phyloP scores from a whole-genome alignment of 2,888 invertebrate species.

The Melinaea marsaeus region DNA sequence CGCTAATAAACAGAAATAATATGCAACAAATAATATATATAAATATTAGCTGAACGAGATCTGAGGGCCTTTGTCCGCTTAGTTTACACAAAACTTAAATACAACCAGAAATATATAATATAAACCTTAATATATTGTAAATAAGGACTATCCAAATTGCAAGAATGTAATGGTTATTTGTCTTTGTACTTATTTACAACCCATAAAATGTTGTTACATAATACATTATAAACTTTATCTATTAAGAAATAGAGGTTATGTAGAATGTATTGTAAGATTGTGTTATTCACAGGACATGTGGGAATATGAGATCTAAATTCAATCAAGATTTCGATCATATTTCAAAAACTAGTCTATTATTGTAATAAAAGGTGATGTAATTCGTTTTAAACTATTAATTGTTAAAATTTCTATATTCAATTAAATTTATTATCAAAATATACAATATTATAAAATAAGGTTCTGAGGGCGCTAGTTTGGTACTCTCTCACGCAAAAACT shows the following conservation, averaged over 20 bases:
- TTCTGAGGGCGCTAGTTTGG: too few species aligned
- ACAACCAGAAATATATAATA: slow-evolving; percentile 6
- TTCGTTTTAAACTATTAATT: not conserved
- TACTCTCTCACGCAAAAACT: too few species aligned
- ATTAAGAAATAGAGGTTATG: not conserved
- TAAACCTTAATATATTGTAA: not conserved
- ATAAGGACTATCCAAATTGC: not conserved
- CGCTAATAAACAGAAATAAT: slow-evolving; percentile 42
- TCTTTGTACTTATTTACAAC: slow-evolving; percentile 22
- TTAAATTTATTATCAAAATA: too few species aligned
- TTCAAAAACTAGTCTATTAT: slow-evolving; percentile 19
- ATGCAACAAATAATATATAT: slow-evolving; percentile 56
- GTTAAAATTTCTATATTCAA: too few species aligned
- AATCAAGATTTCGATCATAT: slow-evolving; percentile 42
- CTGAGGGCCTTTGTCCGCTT: slow-evolving; percentile 51
- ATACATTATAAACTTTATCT: slow-evolving; percentile 10
- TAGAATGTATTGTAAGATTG: not conserved
- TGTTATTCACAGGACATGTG: slow-evolving; percentile 58
- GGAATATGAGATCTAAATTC: slow-evolving; percentile 56
- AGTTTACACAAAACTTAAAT: slow-evolving; percentile 14
- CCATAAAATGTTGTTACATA: not conserved
- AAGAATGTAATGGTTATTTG: slow-evolving; percentile 11
- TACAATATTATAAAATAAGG: too few species aligned
- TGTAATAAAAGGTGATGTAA: slow-evolving; percentile 2
- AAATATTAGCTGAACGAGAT: slow-evolving; percentile 53